Conservation (phyloP, 2,888 invertebrate genomes). For the Bombylius major region DNA sequence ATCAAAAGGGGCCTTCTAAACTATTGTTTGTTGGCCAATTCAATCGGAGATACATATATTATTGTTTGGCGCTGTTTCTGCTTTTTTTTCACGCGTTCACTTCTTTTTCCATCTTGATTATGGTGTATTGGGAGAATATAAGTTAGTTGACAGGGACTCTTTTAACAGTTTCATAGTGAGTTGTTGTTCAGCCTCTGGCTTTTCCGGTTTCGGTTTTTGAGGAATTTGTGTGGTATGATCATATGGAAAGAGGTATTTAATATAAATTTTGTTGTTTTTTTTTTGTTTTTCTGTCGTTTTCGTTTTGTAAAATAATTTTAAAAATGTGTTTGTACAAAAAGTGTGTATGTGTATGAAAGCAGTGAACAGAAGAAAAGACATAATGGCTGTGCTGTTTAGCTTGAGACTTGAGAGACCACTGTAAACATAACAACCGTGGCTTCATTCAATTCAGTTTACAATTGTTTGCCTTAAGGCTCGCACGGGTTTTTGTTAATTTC, state of each 20-base stretch:
- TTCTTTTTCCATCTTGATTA: not conserved
- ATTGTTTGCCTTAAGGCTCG: constrained; percentile 36
- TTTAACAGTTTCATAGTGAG: constrained; percentile 1
- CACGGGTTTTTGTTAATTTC: constrained; percentile 21
- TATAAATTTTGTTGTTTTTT: too few species aligned
- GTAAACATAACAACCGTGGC: constrained; percentile 11
- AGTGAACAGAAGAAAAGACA: not conserved
- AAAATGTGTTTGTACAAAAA: not conserved
- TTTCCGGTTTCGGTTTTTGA: not conserved
- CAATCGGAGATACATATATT: not conserved
- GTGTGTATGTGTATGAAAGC: not conserved
- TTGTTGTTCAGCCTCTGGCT: not conserved
- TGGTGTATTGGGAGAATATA: not conserved
- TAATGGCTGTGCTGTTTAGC: constrained; percentile 1
- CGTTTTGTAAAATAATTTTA: too few species aligned
- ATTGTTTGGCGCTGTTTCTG: not conserved
- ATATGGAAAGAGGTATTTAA: too few species aligned
- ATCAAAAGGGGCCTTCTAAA: too few species aligned
- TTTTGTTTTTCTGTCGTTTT: too few species aligned
- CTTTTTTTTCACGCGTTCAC: not conserved
- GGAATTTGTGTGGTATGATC: not conserved
- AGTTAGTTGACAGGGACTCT: not conserved
- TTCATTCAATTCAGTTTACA: constrained; percentile 32
- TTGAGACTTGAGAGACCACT: not conserved
- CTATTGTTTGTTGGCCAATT: not conserved